Percentiles rank a stretch among this genome's conserved stretches.
Evolutionary conservation across 2,888 invertebrate genomes (phyloP).

Genomic region (Perizoma affinitatum): DNA sequence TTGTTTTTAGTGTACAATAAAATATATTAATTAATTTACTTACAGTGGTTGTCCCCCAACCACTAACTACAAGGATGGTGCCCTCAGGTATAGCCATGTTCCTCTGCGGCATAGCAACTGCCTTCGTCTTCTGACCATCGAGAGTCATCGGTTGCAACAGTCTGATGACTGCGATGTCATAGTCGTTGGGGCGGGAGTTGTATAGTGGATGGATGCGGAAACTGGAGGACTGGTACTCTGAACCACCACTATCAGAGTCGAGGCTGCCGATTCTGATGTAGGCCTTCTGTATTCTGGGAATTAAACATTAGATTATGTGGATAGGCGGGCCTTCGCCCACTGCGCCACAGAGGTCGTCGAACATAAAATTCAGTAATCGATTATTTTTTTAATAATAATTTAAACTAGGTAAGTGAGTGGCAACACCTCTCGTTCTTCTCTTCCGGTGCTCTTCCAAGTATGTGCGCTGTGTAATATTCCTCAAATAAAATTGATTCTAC

Average conservation of each 20-base stretch:
- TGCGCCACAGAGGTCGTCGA: no score
- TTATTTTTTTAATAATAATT: no score
- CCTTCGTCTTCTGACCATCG: conserved; percentile 53
- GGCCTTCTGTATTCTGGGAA: conserved; percentile 53
- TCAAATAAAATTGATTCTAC: no score
- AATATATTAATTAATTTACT: conserved; percentile 31
- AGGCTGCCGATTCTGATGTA: conserved; percentile 71
- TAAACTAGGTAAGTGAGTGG: no score
- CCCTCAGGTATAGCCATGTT: conserved; percentile 48
- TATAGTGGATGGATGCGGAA: conserved; percentile 66
- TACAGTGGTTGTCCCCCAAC: conserved; percentile 72
- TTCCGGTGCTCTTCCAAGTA: no score
- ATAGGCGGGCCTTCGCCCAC: no score
- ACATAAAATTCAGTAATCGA: no score
- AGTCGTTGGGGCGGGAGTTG: conserved; percentile 63
- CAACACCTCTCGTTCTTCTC: no score
- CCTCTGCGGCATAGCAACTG: conserved; percentile 45
- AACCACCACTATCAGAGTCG: conserved; percentile 62
- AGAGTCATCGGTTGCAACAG: conserved; percentile 57
- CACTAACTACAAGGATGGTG: conserved; percentile 55
- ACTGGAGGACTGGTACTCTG: conserved; percentile 56
- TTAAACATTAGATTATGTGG: no score
- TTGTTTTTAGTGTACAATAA: no score
- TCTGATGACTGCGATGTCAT: conserved; percentile 71
- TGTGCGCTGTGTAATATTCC: no score